Evolutionary conservation across 2,797 vertebrate genomes (phyloP).

Genomic region (Sebastes baramenuke): DNA sequence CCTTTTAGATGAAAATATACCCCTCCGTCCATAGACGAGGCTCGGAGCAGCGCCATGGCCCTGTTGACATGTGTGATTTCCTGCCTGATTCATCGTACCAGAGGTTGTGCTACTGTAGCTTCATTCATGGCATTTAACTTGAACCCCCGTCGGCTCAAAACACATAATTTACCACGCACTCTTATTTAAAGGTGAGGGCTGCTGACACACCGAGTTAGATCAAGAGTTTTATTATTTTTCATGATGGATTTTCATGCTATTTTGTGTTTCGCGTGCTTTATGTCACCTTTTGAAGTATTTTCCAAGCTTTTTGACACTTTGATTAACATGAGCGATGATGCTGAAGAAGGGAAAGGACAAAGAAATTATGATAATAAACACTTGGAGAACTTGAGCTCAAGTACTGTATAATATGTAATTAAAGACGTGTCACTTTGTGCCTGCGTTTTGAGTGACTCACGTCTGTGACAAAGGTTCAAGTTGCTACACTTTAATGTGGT

Average conservation of each 20-base stretch:
- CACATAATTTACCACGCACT: slow-evolving; percentile 65
- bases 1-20: slow-evolving; percentile 78
- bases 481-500: slow-evolving; percentile 12
- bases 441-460: slow-evolving; percentile 22
- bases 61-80: slow-evolving; percentile 65
- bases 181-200: slow-evolving; percentile 74
- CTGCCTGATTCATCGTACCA: slow-evolving; percentile 61
- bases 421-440: slow-evolving; percentile 30
- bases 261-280: slow-evolving; percentile 14
- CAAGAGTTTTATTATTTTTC: slow-evolving; percentile 36
- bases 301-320: slow-evolving; percentile 63
- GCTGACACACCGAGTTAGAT: slow-evolving; percentile 58
- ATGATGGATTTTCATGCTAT: slow-evolving; percentile 36
- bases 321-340: slow-evolving; percentile 48
- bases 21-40: slow-evolving; percentile 27
- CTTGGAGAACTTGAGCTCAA: slow-evolving; percentile 12
- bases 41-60: slow-evolving; percentile 21
- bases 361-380: slow-evolving; percentile 61
- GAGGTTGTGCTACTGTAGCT: slow-evolving; percentile 57
- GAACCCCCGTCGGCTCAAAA: slow-evolving; percentile 58
- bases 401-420: slow-evolving; percentile 43
- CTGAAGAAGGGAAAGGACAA: slow-evolving; percentile 59
- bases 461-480: slow-evolving; percentile 25
- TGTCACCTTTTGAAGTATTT: slow-evolving; percentile 56
- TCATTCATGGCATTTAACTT: slow-evolving; percentile 68